Conservation (phyloP, 2,888 invertebrate species). For the Campoplex nolae region DNA sequence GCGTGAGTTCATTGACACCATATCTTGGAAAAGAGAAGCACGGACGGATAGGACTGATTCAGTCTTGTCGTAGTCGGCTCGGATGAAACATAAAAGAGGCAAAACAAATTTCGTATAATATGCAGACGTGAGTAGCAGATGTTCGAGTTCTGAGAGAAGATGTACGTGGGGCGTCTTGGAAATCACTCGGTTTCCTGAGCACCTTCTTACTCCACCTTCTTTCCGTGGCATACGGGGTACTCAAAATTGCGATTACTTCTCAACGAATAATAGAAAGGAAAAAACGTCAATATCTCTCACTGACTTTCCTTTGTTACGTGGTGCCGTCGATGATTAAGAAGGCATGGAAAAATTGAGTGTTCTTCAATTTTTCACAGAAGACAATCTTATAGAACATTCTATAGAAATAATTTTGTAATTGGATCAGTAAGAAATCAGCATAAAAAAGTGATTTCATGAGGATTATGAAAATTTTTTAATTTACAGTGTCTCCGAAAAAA, state of each 20-base stretch:
- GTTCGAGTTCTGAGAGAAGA: slow-evolving; percentile 43
- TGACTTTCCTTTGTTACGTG: slow-evolving; percentile 19
- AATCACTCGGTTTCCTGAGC: slow-evolving; percentile 48
- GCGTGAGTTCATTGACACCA: slow-evolving; percentile 51
- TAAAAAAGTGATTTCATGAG: no score
- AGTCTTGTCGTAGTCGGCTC: slow-evolving; percentile 19
- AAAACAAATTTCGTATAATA: slow-evolving; percentile 57
- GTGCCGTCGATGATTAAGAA: background rate
- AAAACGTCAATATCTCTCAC: slow-evolving; percentile 66
- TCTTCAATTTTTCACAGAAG: background rate
- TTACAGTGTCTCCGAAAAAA: background rate
- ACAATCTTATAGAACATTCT: background rate
- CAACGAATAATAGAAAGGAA: slow-evolving; percentile 43
- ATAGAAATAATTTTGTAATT: background rate
- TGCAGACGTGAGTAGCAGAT: slow-evolving; percentile 62
- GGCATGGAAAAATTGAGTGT: background rate
- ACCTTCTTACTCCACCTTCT: slow-evolving; percentile 30
- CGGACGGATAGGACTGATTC: background rate
- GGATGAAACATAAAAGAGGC: slow-evolving; percentile 35
- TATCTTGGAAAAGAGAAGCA: slow-evolving; percentile 20
- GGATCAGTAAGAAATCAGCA: background rate
- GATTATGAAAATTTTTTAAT: no score
- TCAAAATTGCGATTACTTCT: slow-evolving; percentile 56
- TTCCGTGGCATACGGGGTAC: slow-evolving; percentile 14
- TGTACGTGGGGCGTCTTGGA: slow-evolving; percentile 43